These are phyloP conservation scores for Polydrusus tereticollis DNA, from an alignment of 2,888 invertebrate species.

Conservation along the genomic window DNA sequence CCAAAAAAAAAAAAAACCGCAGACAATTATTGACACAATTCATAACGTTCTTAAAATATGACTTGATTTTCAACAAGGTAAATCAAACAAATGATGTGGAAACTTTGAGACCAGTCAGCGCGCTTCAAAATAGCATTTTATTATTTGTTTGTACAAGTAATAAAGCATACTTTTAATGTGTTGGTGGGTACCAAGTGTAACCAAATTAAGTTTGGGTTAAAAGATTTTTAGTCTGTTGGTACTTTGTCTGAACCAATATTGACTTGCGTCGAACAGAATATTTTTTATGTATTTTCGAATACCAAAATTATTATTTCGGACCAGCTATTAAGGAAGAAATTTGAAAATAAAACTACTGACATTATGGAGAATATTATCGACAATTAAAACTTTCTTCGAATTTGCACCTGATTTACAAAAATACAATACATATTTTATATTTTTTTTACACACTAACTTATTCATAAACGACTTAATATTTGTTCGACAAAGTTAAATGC, in stretches of 20 bases:
- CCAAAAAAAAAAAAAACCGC: too few relatives aligned
- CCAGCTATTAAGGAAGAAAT: neutral
- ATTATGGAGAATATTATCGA: too few relatives aligned
- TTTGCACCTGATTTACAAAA: too few relatives aligned
- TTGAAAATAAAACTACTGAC: too few relatives aligned
- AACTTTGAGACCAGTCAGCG: slow-evolving; percentile 8
- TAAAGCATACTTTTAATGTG: slow-evolving; percentile 28
- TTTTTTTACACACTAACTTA: too few relatives aligned
- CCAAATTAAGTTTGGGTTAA: slow-evolving; percentile 38
- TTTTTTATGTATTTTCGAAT: neutral
- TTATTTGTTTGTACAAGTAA: slow-evolving; percentile 36
- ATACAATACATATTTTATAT: too few relatives aligned
- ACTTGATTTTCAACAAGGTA: slow-evolving; percentile 17
- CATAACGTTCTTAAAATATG: slow-evolving; percentile 15
- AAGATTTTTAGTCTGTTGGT: slow-evolving; percentile 25
- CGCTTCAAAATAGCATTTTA: slow-evolving; percentile 24
- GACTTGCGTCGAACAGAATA: slow-evolving; percentile 2
- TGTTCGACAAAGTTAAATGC: too few relatives aligned
- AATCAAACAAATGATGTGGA: slow-evolving; percentile 22
- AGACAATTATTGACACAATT: neutral
- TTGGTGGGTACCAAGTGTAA: slow-evolving; percentile 24
- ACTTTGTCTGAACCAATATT: slow-evolving; percentile 37
- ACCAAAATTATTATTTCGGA: neutral
- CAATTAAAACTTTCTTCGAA: too few relatives aligned
- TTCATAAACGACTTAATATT: too few relatives aligned